These are phyloP conservation scores for Portunus trituberculatus DNA, from an alignment of 1,140 invertebrate genomes.

Conservation along the genomic window DNA sequence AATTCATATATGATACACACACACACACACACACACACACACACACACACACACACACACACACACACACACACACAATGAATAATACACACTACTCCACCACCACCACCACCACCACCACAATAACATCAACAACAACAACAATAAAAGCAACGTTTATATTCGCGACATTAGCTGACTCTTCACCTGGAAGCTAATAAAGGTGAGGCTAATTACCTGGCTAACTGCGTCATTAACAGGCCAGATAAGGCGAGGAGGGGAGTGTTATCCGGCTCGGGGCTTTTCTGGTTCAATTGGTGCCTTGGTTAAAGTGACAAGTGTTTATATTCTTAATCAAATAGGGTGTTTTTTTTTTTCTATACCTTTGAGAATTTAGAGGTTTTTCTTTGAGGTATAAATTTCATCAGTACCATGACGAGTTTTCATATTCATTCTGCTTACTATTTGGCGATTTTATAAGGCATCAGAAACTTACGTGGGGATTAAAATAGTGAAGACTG, in stretches of 20 bases:
- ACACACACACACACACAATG: slow-evolving; percentile 24
- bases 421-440: too few relatives aligned
- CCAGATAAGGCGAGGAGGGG: neutral
- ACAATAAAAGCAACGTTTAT: neutral
- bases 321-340: neutral
- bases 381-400: too few relatives aligned
- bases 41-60: slow-evolving; percentile 41
- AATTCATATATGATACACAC: neutral
- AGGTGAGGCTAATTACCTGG: neutral
- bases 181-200: neutral
- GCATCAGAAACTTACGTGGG: too few relatives aligned
- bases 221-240: neutral
- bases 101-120: neutral
- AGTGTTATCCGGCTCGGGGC: neutral
- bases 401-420: too few relatives aligned
- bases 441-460: too few relatives aligned
- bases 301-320: neutral
- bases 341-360: neutral
- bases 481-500: too few relatives aligned
- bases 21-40: slow-evolving; percentile 34
- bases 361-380: too few relatives aligned
- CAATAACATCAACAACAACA: neutral
- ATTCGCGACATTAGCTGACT: neutral
- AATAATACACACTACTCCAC: neutral
- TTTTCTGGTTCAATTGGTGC: neutral